Base-by-base conservation (phyloP, 2,888 invertebrate genomes). In the Phortica okadai region DNA sequence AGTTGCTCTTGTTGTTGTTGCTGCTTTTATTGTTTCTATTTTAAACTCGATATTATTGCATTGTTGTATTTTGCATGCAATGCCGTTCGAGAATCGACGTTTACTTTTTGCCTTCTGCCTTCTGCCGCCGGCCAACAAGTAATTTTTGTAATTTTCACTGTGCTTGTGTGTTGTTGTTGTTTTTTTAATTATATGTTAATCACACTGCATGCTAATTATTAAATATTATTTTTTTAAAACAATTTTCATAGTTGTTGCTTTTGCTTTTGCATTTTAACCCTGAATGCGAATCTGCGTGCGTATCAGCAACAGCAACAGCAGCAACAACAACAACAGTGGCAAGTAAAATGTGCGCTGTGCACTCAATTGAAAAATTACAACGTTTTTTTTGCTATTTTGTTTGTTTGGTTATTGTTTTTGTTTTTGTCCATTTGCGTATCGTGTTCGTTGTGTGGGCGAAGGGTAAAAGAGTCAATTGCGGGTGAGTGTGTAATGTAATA, bases 181-280 rank as follows among this genome's bases (percentile, higher is more conserved):
- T 79, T 87, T 88, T 88, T 86, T 86, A 86, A 86, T 88, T 86
- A 88, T 88, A 86, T 88, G 89, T 88, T 86, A 86, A 86, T 86
- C 89, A 88, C 84, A 81, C 73, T 83, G 86, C 89, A 88, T 88
- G 89, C 89, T 86, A 87, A 86, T 88, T 88, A 86, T 42, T 76
- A 64, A 11, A 58, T 69, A 3, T 69, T 21, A 33, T 50, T 33
- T 56, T 25, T 72, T 21, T 70, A 16, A 69, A 45, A 7, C 42
- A 6, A 41, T 54, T 54, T 41, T 73, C 45, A n/a, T 58, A 45
- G 50, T 8, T 75, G 70, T 58, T 74, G 33, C 14, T 74, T 62
- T 16, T 73, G 74, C 64, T 76, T 45, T 75, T 80, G 74, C 44
- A 67, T 75, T 81, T 78, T 82, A 85, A 86, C 88, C 89, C 86